Base-by-base conservation (phyloP, 1,140 invertebrate species). In the Procambarus clarkii region DNA sequence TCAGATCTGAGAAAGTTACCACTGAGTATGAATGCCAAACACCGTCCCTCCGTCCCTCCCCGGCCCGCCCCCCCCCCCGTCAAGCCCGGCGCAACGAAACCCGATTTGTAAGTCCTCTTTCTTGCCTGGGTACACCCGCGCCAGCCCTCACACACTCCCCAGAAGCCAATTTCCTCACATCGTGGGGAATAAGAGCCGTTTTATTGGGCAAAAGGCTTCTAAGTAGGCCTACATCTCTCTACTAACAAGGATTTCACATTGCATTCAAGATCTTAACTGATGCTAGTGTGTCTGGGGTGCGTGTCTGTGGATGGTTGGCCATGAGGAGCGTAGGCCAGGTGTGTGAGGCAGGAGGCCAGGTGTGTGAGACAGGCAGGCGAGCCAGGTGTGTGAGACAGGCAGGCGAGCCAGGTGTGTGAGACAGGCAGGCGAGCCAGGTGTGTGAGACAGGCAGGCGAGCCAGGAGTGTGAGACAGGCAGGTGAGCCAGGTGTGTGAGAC, bases 91-190 rank as follows among this genome's bases (percentile, higher is more conserved):
- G n/a, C n/a, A n/a, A n/a, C n/a, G n/a, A n/a, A 3, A 44, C 50
- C 50, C 58, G 80, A 54, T 34, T 34, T 54, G 58, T 50, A 50
- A 44, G n/a, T n/a, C n/a, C 45, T 44, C 76, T 77, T 34, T 44
- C 11, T 45, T 44, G 18, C 45, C 76, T 11, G 45, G 4, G 77
- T 48, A 24, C 77, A 79, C 48, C 3, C 60, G 15, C 48, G 15
- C 80, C 21, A 18, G 3, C 50, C 24, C 80, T 11, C n/a, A 7
- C 80, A 3, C 58, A 46, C 50, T 60, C 80, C 82, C 50, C 58
- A 60, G 74, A 79, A 89, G 87, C 76, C 87, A 89, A 89, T 89
- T 89, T 89, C 87, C 87, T 89, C 87, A 24, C 79, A 89, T 89
- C 64, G 79, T 18, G 48, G 58, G 64, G 79, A 76, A 89, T 89